Evolutionary conservation across 2,797 vertebrate genomes (phyloP).

Genomic region (Pipistrellus kuhlii): DNA sequence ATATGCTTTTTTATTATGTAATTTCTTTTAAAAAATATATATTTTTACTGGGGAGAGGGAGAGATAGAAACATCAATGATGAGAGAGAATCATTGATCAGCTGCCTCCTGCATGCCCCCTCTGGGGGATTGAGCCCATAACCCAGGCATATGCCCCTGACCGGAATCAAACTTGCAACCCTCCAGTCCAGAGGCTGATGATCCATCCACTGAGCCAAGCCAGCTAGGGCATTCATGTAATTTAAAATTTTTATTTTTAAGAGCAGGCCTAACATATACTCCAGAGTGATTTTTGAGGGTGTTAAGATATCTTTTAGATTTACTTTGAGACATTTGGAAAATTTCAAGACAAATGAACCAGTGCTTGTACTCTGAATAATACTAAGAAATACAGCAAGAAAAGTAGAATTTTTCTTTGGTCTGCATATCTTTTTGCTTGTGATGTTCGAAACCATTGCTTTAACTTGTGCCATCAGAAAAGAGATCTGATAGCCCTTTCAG

Average conservation of each 20-base stretch:
- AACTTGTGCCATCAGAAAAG: background rate
- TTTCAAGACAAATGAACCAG: background rate
- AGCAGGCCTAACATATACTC: background rate
- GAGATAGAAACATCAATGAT: too few species aligned
- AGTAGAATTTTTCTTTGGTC: background rate
- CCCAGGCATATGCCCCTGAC: too few species aligned
- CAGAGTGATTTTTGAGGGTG: background rate
- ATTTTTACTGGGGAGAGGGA: background rate
- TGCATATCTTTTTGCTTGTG: background rate
- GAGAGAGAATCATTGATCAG: too few species aligned
- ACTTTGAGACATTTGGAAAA: background rate
- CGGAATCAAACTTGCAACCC: too few species aligned
- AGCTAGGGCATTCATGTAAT: too few species aligned
- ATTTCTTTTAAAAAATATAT: background rate
- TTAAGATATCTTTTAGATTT: background rate
- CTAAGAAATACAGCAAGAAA: background rate
- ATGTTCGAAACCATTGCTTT: background rate
- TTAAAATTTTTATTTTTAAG: background rate
- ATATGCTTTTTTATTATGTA: background rate
- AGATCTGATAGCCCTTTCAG: background rate
- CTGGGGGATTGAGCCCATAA: too few species aligned
- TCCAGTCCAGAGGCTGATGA: too few species aligned
- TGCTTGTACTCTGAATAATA: background rate
- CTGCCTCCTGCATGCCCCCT: too few species aligned
- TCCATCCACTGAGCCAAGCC: too few species aligned